Conservation (phyloP, 2,797 vertebrate genomes). For the Parauchenoglanis ngamensis region DNA sequence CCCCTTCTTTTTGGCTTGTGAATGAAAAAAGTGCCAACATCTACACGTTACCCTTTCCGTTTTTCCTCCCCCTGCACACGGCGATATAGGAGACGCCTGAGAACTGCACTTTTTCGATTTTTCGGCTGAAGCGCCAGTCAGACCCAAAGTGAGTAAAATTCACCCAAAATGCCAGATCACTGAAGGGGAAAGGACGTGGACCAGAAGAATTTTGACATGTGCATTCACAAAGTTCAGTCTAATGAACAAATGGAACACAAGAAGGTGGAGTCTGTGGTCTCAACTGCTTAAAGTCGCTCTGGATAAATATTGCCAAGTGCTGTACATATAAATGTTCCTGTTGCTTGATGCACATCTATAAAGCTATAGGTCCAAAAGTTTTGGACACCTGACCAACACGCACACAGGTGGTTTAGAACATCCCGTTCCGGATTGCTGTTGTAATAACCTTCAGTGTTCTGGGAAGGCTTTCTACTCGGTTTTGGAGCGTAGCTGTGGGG, state of each 20-base stretch:
- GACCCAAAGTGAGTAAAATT: neutral
- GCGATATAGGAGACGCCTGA: neutral
- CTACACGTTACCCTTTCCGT: neutral
- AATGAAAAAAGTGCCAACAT: neutral
- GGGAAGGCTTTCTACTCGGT: too few relatives aligned
- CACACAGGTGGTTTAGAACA: neutral
- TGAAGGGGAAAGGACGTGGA: neutral
- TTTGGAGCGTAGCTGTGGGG: too few relatives aligned
- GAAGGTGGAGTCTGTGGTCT: neutral
- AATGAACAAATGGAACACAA: neutral
- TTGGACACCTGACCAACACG: neutral
- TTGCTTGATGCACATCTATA: neutral
- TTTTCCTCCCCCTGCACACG: neutral
- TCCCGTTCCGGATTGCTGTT: neutral
- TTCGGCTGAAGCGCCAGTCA: neutral
- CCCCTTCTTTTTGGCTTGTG: neutral
- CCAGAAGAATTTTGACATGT: neutral
- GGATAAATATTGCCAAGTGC: neutral
- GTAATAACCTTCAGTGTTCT: too few relatives aligned
- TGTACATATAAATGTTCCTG: too few relatives aligned
- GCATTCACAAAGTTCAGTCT: neutral
- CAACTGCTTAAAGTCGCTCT: neutral
- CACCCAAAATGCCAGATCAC: neutral
- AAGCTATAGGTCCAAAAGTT: neutral
- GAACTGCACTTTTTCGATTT: neutral